Evolutionary conservation across 2,888 invertebrate genomes (phyloP).

Genomic region (Philaethria dido): DNA sequence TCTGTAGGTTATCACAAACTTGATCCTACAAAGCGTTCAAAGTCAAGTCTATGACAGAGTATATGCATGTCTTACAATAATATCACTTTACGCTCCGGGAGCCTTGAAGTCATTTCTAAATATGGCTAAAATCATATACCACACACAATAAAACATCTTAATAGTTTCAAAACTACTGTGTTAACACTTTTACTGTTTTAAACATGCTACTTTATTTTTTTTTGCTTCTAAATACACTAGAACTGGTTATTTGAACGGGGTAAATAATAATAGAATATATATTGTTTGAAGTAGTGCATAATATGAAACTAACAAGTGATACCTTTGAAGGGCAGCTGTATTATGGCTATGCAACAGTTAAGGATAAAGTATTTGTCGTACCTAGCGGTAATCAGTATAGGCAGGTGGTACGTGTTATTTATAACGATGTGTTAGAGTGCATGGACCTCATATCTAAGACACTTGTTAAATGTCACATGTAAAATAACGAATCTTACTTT

Average conservation of each 20-base stretch:
- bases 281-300: conserved; percentile 16
- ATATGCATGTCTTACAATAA: conserved; percentile 50
- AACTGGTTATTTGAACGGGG: conserved; percentile 18
- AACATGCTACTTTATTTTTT: not conserved
- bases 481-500: not conserved
- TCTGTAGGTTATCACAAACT: conserved; percentile 64
- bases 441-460: conserved; percentile 31
- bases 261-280: conserved; percentile 23
- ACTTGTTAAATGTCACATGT: conserved; percentile 1
- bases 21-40: conserved; percentile 48
- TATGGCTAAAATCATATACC: conserved; percentile 53
- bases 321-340: conserved; percentile 54
- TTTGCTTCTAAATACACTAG: conserved; percentile 6
- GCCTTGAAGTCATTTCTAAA: conserved; percentile 63
- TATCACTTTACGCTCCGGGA: conserved; percentile 50
- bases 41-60: conserved; percentile 53
- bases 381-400: conserved; percentile 51
- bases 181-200: conserved; percentile 14
- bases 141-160: conserved; percentile 55
- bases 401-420: conserved; percentile 54
- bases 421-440: conserved; percentile 47
- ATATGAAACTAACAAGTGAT: conserved; percentile 45
- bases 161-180: not conserved
- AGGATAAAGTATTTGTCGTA: conserved; percentile 46
- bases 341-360: conserved; percentile 48